A percentile compares a stretch with the other conserved stretches of the same genome.
These are phyloP conservation scores for Cyphomyrus plagiostoma DNA, from an alignment of 2,113 vertebrate species.

Conservation along the genomic window DNA sequence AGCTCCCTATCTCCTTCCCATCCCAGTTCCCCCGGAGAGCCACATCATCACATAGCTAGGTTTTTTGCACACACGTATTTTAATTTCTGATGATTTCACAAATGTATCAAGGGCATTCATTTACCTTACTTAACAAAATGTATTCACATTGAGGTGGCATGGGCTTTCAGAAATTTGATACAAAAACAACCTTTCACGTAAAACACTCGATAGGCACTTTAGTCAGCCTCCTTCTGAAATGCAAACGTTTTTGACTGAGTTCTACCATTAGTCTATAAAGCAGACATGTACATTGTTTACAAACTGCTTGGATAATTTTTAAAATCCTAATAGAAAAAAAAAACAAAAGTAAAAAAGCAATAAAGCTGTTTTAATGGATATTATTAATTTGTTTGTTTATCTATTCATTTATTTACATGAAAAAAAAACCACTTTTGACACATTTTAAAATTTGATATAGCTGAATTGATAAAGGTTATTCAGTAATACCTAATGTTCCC, in stretches of 20 bases:
- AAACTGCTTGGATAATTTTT: not conserved
- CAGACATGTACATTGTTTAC: not conserved
- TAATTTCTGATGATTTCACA: not conserved
- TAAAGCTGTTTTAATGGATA: not conserved
- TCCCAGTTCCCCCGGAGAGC: too few species aligned
- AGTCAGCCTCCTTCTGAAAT: not conserved
- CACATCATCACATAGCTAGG: not conserved
- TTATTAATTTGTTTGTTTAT: not conserved
- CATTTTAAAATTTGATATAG: not conserved
- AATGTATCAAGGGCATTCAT: not conserved
- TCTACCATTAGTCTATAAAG: not conserved
- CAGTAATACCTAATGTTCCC: not conserved
- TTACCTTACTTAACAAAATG: not conserved
- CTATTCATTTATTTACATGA: not conserved
- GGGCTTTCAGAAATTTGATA: not conserved
- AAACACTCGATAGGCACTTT: not conserved
- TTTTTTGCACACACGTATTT: not conserved
- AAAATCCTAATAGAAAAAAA: not conserved
- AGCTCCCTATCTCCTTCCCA: too few species aligned
- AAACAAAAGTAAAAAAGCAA: not conserved
- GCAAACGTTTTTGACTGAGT: not conserved
- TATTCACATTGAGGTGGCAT: not conserved
- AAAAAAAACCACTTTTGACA: not conserved
- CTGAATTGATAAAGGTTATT: not conserved
- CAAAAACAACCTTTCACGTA: not conserved